Base-by-base conservation (phyloP, 1,140 invertebrate genomes). In the Conus betulinus region DNA sequence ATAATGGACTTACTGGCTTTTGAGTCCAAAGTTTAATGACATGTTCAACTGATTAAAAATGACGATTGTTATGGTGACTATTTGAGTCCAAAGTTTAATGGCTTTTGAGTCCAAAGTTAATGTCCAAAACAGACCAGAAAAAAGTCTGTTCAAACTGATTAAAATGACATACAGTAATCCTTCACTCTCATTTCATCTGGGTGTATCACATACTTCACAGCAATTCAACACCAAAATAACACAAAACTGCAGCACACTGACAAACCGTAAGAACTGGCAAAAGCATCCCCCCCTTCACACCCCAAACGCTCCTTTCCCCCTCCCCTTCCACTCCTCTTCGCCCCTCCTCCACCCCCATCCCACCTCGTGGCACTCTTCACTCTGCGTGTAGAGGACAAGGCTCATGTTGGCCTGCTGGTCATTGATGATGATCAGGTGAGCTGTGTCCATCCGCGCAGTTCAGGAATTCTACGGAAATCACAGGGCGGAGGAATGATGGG, bases 291-390 rank as follows among this genome's bases (percentile, higher is more conserved):
- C 13, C 71, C 13, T 23, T 20, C 71, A 76, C 71, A 76, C 71
- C 13, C n/a, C 71, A 76, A 13, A 76, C 71, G 23, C 71, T 39
- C 39, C 39, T 39, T 39, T 39, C 3, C 39, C 39, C 39, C 39
- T 1, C 3, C 39, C 39, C 39, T 39, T 39, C 39, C 39, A 39
- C 39, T 39, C 39, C 39, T 39, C 0, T 3, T 39, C 39, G 3
- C 39, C 13, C 13, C 71, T 20, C 71, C 13, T 23, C 13, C 71
- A 76, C 71, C 13, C 71, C 13, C 71, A 76, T 5, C 13, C 15
- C 89, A 92, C 92, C 63, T 89, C 90, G 57, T 91, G 86, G 83
- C 92, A 92, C 86, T 92, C 90, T 39, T 90, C 8, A 51, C 89
- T 89, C 74, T 91, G 90, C 6, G 83, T 67, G 20, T 86, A 88